Conservation (phyloP, 2,797 vertebrate genomes). For the Chromobotia macracanthus region DNA sequence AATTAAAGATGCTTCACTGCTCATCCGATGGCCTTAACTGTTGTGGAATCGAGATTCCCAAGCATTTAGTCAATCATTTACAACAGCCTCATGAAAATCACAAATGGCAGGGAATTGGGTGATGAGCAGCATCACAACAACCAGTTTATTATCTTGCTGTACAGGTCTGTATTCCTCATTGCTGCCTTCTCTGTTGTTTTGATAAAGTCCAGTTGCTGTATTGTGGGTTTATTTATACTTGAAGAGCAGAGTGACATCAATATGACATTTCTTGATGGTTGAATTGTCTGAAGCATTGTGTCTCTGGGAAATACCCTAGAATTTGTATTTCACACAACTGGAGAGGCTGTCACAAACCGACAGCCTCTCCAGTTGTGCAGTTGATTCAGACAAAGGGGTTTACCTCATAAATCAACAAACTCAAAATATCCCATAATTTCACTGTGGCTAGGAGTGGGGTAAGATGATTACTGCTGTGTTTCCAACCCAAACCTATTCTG, state of each 20-base stretch:
- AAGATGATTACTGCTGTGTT: not conserved
- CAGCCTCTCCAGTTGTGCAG: too few species aligned
- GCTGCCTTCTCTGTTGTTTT: not conserved
- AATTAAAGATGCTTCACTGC: not conserved
- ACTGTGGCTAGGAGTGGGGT: not conserved
- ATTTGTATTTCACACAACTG: too few species aligned
- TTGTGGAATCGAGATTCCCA: not conserved
- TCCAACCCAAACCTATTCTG: not conserved
- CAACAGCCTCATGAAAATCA: not conserved
- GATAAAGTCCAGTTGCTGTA: too few species aligned
- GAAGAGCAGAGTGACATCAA: too few species aligned
- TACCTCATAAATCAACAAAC: not conserved
- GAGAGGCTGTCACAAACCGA: too few species aligned
- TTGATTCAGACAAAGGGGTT: not conserved
- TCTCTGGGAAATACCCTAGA: not conserved
- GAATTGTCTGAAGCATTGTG: too few species aligned
- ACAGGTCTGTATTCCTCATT: not conserved
- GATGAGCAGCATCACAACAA: not conserved
- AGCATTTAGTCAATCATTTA: too few species aligned
- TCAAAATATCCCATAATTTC: constrained; percentile 17
- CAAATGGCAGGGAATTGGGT: not conserved
- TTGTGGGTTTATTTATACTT: too few species aligned
- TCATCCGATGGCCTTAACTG: not conserved
- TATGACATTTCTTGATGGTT: not conserved
- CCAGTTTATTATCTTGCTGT: not conserved